Evolutionary conservation across 2,888 invertebrate species (phyloP).

Genomic region (Zelleria hepariella): DNA sequence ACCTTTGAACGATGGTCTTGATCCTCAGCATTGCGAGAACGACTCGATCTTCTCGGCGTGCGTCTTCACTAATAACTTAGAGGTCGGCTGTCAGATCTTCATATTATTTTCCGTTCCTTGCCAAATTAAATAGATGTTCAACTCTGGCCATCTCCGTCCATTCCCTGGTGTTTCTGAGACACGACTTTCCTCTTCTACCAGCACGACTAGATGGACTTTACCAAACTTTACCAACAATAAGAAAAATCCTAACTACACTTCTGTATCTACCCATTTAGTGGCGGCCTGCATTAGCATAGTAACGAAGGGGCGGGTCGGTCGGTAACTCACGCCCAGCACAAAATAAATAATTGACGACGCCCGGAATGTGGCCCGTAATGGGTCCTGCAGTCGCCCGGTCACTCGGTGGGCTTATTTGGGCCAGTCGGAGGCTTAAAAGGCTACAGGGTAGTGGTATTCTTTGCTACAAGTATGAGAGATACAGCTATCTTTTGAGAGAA

Average conservation of each 20-base stretch:
- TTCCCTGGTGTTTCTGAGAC: no score
- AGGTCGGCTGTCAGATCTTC: no score
- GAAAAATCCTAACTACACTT: not conserved
- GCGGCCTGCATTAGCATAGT: conserved; percentile 63
- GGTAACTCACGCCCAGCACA: conserved; percentile 65
- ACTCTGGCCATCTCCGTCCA: no score
- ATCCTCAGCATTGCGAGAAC: not conserved
- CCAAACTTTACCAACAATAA: no score
- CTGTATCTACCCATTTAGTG: conserved; percentile 13
- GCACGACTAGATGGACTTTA: no score
- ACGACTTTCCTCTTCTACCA: no score
- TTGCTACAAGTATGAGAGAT: not conserved
- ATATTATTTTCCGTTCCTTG: no score
- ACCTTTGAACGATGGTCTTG: not conserved
- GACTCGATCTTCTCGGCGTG: no score
- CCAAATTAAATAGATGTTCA: no score
- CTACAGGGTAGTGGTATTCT: no score
- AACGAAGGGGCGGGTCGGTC: conserved; percentile 63
- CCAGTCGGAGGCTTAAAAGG: not conserved
- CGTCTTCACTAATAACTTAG: no score
- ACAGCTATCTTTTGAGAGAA: no score
- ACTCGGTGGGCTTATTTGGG: not conserved
- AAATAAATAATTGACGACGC: conserved; percentile 64
- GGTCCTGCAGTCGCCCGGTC: not conserved
- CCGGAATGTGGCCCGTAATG: conserved; percentile 37